Conservation (phyloP, 1,140 invertebrate species). For the Acromyrmex heyeri region DNA sequence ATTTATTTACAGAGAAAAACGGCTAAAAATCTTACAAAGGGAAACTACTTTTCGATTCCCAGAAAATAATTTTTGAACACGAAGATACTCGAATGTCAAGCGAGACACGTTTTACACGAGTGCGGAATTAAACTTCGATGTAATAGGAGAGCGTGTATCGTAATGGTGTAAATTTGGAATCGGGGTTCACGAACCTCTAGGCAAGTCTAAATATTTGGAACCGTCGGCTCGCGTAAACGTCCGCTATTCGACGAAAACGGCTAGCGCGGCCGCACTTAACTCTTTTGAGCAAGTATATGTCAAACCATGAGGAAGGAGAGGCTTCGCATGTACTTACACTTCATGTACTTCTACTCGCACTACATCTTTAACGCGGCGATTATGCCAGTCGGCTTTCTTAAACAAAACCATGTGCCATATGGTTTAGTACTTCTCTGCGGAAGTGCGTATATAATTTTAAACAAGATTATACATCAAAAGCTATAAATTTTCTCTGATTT, state of each 20-base stretch:
- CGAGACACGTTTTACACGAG: neutral
- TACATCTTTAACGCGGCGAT: neutral
- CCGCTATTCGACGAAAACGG: constrained; percentile 65
- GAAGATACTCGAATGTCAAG: neutral
- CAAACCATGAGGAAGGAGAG: neutral
- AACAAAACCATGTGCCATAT: constrained; percentile 6
- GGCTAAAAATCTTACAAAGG: neutral
- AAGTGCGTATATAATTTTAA: neutral
- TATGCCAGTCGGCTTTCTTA: constrained; percentile 29
- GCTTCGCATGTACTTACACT: constrained; percentile 16
- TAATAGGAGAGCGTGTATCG: constrained; percentile 47
- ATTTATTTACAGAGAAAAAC: neutral
- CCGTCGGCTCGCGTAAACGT: constrained; percentile 66
- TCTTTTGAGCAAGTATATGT: constrained; percentile 39
- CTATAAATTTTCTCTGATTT: neutral
- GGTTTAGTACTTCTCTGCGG: neutral
- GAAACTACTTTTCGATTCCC: neutral
- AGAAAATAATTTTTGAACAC: neutral
- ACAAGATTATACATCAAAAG: neutral
- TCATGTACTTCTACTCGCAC: constrained; percentile 13
- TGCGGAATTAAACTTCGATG: constrained; percentile 33
- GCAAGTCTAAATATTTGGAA: constrained; percentile 75
- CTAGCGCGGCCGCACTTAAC: constrained; percentile 40
- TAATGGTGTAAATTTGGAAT: constrained; percentile 69
- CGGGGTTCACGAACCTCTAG: constrained; percentile 73